Evolutionary conservation across 2,888 invertebrate genomes (phyloP).

Genomic region (Idaea straminata): DNA sequence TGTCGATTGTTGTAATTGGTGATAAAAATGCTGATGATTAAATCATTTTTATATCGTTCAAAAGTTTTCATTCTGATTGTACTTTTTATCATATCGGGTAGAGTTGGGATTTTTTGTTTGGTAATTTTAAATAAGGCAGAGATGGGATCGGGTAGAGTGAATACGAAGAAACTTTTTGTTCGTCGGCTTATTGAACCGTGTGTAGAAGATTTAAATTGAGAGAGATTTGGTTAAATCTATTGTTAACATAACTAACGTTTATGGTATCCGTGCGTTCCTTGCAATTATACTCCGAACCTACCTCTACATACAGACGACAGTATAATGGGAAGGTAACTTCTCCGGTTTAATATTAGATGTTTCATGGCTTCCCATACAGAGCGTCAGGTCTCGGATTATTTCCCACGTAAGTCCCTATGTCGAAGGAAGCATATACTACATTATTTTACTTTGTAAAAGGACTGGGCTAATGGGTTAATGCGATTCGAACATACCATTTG

Average conservation of each 20-base stretch:
- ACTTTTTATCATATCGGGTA: no score
- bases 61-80: no score
- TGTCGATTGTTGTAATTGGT: no score
- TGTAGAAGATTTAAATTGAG: slow-evolving; percentile 10
- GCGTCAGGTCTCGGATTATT: neutral
- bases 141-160: no score
- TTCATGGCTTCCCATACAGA: neutral
- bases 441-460: no score
- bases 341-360: neutral
- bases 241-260: slow-evolving; percentile 26
- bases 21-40: no score
- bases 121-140: no score
- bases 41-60: no score
- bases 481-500: no score
- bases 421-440: neutral
- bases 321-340: neutral
- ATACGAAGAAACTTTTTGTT: neutral
- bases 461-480: no score
- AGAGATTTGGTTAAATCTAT: slow-evolving; percentile 27
- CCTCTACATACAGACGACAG: neutral
- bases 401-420: neutral
- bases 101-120: no score
- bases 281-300: neutral
- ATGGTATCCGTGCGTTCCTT: slow-evolving; percentile 21
- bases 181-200: neutral